Percentiles rank a stretch among this genome's conserved stretches.
Conservation (phyloP, 1,140 invertebrate genomes). For the Triops cancriformis region DNA sequence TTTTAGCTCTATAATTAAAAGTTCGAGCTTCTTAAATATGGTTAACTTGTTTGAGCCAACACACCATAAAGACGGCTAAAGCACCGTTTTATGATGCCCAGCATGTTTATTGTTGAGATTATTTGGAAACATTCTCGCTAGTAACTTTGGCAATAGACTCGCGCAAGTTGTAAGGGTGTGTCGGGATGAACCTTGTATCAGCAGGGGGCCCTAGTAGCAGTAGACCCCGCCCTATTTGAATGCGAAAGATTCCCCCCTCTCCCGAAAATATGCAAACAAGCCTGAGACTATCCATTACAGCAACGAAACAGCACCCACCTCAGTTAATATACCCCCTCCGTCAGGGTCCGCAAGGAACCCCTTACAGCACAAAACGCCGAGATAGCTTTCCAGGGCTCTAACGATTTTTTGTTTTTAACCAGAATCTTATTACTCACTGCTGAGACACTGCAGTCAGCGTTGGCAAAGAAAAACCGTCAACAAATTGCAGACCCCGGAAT, state of each 20-base stretch:
- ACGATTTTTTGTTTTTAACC: too few relatives aligned
- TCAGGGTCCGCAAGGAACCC: background rate
- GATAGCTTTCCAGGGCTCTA: too few relatives aligned
- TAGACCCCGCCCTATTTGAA: conserved; percentile 4
- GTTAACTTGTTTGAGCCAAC: background rate
- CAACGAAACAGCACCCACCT: background rate
- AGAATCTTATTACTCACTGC: too few relatives aligned
- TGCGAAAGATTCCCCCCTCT: background rate
- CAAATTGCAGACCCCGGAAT: conserved; percentile 1
- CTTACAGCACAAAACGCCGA: background rate
- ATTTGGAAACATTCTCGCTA: background rate
- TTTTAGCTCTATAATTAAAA: background rate
- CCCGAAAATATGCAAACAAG: background rate
- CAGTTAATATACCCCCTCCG: background rate
- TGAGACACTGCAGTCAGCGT: too few relatives aligned
- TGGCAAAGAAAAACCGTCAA: background rate
- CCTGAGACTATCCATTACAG: background rate
- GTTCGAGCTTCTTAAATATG: background rate
- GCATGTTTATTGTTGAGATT: conserved; percentile 3
- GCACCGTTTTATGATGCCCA: background rate
- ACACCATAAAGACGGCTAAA: background rate
- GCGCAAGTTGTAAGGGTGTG: background rate
- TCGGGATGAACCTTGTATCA: background rate
- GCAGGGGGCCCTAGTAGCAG: background rate
- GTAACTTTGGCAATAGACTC: background rate